A percentile compares a stretch with the other conserved stretches of the same genome.
phyloP scores from a whole-genome alignment of 2,797 vertebrate species.

The Mormyrus hasselquistii region DNA sequence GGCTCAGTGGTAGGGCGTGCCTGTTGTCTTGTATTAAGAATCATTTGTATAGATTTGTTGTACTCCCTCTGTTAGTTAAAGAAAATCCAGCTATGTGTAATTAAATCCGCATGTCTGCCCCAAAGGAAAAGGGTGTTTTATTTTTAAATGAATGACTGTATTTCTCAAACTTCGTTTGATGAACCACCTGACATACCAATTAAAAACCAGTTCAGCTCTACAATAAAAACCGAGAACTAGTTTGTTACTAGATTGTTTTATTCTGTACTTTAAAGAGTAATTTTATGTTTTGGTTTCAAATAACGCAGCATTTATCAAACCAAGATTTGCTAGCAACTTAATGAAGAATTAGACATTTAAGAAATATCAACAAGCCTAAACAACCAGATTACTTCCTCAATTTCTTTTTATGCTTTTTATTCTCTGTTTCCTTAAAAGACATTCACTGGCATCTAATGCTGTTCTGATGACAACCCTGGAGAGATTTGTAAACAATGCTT shows the following conservation, averaged over 20 bases:
- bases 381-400: background rate
- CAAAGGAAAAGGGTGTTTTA: background rate
- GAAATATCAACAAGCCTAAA: background rate
- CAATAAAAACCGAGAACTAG: background rate
- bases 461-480: background rate
- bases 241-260: background rate
- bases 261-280: background rate
- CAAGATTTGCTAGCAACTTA: background rate
- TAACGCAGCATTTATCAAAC: background rate
- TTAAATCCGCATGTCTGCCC: background rate
- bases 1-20: background rate
- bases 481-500: background rate
- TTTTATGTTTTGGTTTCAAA: background rate
- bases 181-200: background rate
- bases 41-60: slow-evolving; percentile 3
- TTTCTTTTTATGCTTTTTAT: background rate
- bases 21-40: background rate
- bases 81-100: background rate
- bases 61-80: background rate
- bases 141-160: background rate
- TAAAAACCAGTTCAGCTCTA: background rate
- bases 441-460: background rate
- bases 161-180: background rate
- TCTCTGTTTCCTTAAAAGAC: background rate
- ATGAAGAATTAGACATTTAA: background rate